These are phyloP conservation scores for Aphyosemion australe DNA, from an alignment of 2,113 vertebrate genomes.

Conservation along the genomic window DNA sequence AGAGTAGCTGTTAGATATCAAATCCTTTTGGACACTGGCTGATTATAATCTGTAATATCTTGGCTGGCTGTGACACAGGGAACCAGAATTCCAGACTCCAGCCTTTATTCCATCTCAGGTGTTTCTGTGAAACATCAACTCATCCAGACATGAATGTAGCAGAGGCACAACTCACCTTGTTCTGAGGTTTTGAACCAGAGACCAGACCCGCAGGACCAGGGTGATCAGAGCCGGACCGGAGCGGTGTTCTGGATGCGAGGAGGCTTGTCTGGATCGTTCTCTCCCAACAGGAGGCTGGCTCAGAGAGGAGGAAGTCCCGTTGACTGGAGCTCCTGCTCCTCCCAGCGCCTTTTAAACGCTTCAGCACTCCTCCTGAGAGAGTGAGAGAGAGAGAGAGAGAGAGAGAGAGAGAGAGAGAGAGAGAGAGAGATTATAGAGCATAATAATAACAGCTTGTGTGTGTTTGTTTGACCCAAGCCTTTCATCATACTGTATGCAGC, in stretches of 20 bases:
- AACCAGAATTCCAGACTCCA: too few species aligned
- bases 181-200: not conserved
- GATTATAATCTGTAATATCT: too few species aligned
- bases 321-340: conserved; percentile 48
- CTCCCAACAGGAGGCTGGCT: conserved; percentile 37
- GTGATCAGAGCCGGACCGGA: not conserved
- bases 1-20: too few species aligned
- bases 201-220: too few species aligned
- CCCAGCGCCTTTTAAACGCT: conserved; percentile 32
- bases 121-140: too few species aligned
- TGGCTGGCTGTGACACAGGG: too few species aligned
- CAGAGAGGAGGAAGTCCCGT: conserved; percentile 34
- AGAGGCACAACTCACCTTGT: conserved; percentile 40
- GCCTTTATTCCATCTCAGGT: too few species aligned
- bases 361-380: conserved; percentile 15
- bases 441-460: conserved; percentile 36
- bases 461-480: not conserved
- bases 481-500: not conserved
- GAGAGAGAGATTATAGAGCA: conserved; percentile 49
- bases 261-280: conserved; percentile 5
- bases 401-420: not conserved
- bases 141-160: too few species aligned
- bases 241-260: conserved; percentile 21
- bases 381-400: too few species aligned
- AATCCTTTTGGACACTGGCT: too few species aligned